Evolutionary conservation across 2,888 invertebrate species (phyloP).

Genomic region (Pachymerium ferrugineum): DNA sequence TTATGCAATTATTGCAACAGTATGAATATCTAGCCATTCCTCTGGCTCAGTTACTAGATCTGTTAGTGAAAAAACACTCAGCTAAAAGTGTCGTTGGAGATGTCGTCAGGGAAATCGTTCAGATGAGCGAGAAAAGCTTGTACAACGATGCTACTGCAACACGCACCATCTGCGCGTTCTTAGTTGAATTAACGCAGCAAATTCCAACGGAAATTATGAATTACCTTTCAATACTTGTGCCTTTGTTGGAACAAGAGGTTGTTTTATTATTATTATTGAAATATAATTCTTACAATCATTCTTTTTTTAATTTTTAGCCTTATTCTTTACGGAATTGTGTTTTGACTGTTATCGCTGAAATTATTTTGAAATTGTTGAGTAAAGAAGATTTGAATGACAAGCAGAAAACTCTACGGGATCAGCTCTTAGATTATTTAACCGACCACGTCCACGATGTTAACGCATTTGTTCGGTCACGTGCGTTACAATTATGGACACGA

Average conservation of each 20-base stretch:
- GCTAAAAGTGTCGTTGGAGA: slow-evolving; percentile 65
- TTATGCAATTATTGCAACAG: slow-evolving; percentile 65
- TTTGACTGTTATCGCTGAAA: slow-evolving; percentile 73
- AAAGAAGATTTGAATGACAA: slow-evolving; percentile 66
- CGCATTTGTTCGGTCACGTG: slow-evolving; percentile 71
- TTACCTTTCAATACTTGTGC: slow-evolving; percentile 58
- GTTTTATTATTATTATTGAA: neutral
- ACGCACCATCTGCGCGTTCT: slow-evolving; percentile 53
- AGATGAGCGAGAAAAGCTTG: neutral
- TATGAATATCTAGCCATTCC: slow-evolving; percentile 65
- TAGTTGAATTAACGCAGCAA: slow-evolving; percentile 60
- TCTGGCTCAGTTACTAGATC: slow-evolving; percentile 64
- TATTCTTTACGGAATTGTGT: slow-evolving; percentile 69
- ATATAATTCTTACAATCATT: neutral
- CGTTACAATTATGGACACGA: slow-evolving; percentile 72
- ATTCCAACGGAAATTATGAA: slow-evolving; percentile 58
- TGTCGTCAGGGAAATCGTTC: slow-evolving; percentile 45
- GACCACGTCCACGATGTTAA: slow-evolving; percentile 79
- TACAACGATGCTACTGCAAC: slow-evolving; percentile 36
- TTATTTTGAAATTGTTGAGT: slow-evolving; percentile 63
- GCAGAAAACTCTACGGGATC: slow-evolving; percentile 64
- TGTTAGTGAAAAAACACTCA: slow-evolving; percentile 62
- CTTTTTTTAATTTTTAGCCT: slow-evolving; percentile 46
- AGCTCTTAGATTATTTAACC: slow-evolving; percentile 69
- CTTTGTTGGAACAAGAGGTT: slow-evolving; percentile 55